phyloP scores from a whole-genome alignment of 1,140 invertebrate species.

The Zelostemma sp. region DNA sequence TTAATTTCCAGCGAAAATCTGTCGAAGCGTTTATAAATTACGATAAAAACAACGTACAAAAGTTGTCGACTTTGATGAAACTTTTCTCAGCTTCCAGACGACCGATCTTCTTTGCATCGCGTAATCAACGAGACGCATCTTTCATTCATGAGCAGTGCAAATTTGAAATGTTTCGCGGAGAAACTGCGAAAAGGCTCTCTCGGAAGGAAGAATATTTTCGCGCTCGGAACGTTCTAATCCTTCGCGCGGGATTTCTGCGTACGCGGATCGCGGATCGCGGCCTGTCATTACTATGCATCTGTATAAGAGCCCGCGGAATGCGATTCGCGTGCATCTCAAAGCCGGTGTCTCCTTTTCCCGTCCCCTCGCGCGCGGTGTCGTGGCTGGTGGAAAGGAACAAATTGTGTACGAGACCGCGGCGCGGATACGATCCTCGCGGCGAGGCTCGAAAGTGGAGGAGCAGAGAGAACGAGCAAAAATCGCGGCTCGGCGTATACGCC shows the following conservation, averaged over 20 bases:
- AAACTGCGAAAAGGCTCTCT: too few relatives aligned
- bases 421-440: constrained; percentile 47
- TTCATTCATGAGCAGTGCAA: too few relatives aligned
- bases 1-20: too few relatives aligned
- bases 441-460: constrained; percentile 33
- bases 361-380: constrained; percentile 14
- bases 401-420: constrained; percentile 60
- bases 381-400: constrained; percentile 57
- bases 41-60: too few relatives aligned
- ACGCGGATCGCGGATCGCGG: constrained; percentile 8
- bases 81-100: too few relatives aligned
- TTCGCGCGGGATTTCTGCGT: not conserved
- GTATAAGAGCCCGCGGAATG: constrained; percentile 32
- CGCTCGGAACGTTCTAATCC: constrained; percentile 3
- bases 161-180: too few relatives aligned
- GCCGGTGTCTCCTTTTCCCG: constrained; percentile 5
- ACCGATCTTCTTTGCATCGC: too few relatives aligned
- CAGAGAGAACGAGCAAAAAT: constrained; percentile 53
- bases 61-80: too few relatives aligned
- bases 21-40: too few relatives aligned
- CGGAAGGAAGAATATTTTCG: too few relatives aligned
- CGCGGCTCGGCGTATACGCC: constrained; percentile 5
- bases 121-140: too few relatives aligned
- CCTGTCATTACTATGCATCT: constrained; percentile 30
- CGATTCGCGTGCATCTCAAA: constrained; percentile 33